Base-by-base conservation (phyloP, 2,797 vertebrate genomes). In the Scarus forsteni region DNA sequence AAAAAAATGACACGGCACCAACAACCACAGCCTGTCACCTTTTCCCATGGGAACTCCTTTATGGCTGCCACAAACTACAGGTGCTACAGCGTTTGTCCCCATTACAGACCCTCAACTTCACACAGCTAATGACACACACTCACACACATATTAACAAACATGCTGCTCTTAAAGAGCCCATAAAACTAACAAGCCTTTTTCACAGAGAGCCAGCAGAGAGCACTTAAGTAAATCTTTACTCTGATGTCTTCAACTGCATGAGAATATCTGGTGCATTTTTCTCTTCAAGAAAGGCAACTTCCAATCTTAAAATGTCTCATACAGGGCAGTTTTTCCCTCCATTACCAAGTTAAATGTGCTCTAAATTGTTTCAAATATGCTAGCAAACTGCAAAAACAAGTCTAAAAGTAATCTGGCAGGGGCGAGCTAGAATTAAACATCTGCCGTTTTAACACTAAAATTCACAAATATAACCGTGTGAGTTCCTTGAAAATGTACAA, bases 31-130 rank as follows among this genome's bases (percentile, higher is more conserved):
- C 49, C 16, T 8, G 3, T 18, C 49, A 19, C 6, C 3, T 63
- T 85, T 88, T 91, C 86, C 88, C 88, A 85, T 75, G 88, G 81
- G 86, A 91, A 88, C 74, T 46, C 10, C 49, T 81, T 81, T 69
- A 77, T 34, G 46, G 49, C 61, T 7, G 46, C 66, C 58, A 58
- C 72, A 58, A 53, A 70, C 50, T 18, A 80, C 83, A 86, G 85
- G 69, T 80, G 79, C 69, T 81, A 48, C 44, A 27, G 60, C 10
- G 27, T 48, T 67, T 7, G 51, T 62, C 53, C 19, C 70, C 38
- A 83, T 81, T 83, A 84, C 65, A 81, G 76, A 75, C 66, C 40
- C 61, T 79, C 45, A 36, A 81, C 42, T 75, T 81, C 75, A 85
- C 65, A 80, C 75, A 64, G 72, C 43, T 89, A 89, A 90, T 88